Evolutionary conservation across 2,888 invertebrate genomes (phyloP).

Genomic region (Malthinus flaveolus): DNA sequence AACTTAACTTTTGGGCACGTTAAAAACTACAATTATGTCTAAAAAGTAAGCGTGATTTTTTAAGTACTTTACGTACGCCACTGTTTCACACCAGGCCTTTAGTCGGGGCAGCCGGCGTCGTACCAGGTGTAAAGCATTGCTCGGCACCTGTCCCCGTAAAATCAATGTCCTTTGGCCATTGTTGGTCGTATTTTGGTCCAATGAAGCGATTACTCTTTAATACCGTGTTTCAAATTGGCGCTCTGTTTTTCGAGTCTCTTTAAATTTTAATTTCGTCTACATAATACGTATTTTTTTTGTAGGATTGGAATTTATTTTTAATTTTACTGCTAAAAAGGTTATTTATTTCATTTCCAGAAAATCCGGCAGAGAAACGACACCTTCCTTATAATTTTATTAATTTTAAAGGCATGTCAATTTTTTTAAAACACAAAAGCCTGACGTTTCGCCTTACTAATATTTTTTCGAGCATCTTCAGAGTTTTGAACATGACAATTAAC

Average conservation of each 20-base stretch:
- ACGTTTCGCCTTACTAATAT: too few species aligned
- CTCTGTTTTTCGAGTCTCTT: constrained; percentile 8
- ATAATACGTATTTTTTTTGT: neutral
- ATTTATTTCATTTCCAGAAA: too few species aligned
- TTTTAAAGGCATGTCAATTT: too few species aligned
- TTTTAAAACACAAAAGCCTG: too few species aligned
- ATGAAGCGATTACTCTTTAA: constrained; percentile 36
- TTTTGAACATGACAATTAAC: too few species aligned
- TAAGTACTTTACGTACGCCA: constrained; percentile 27
- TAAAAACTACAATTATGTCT: neutral
- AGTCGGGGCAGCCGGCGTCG: constrained; percentile 48
- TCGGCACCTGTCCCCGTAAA: constrained; percentile 52
- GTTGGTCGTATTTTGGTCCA: constrained; percentile 47
- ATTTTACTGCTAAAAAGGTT: too few species aligned
- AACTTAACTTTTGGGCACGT: neutral
- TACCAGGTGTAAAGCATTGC: constrained; percentile 51
- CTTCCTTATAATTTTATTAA: too few species aligned
- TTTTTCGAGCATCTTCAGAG: too few species aligned
- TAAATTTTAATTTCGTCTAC: neutral
- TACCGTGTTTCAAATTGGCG: constrained; percentile 20
- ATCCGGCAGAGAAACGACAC: too few species aligned
- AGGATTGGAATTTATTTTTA: too few species aligned
- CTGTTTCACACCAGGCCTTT: constrained; percentile 37
- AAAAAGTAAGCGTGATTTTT: neutral
- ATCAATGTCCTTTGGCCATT: constrained; percentile 53